phyloP scores from a whole-genome alignment of 2,113 vertebrate genomes.

The Seriola aureovittata region DNA sequence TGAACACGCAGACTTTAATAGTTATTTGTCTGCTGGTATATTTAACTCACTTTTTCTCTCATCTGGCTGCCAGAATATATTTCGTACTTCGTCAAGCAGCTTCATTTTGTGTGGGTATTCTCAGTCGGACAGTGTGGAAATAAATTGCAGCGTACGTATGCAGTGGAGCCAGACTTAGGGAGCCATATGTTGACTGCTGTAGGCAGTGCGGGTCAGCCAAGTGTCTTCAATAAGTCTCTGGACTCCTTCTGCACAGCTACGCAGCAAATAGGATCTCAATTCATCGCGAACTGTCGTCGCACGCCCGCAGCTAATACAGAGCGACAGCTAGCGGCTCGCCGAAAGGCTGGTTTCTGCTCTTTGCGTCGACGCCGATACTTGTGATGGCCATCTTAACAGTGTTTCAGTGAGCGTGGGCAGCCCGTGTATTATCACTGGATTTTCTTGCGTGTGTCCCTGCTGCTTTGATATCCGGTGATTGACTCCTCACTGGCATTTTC shows the following conservation, averaged over 20 bases:
- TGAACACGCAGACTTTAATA: slow-evolving; percentile 61
- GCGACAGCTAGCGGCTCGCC: slow-evolving; percentile 50
- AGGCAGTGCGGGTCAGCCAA: slow-evolving; percentile 61
- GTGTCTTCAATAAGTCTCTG: slow-evolving; percentile 54
- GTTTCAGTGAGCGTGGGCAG: slow-evolving; percentile 39
- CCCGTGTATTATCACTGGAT: slow-evolving; percentile 42
- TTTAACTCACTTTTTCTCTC: slow-evolving; percentile 67
- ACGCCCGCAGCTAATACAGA: slow-evolving; percentile 48
- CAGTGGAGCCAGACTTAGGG: slow-evolving; percentile 43
- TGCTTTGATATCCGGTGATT: slow-evolving; percentile 78
- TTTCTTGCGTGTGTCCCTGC: slow-evolving; percentile 39
- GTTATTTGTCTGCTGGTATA: slow-evolving; percentile 62
- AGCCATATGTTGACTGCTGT: slow-evolving; percentile 58
- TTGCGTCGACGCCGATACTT: slow-evolving; percentile 35
- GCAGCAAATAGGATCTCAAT: slow-evolving; percentile 42
- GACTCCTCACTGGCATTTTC: slow-evolving; percentile 76
- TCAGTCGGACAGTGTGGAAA: slow-evolving; percentile 54
- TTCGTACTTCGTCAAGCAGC: slow-evolving; percentile 55
- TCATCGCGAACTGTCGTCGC: slow-evolving; percentile 48
- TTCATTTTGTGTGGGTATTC: slow-evolving; percentile 73
- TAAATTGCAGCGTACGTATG: slow-evolving; percentile 42
- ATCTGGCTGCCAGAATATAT: slow-evolving; percentile 66
- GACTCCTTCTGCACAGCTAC: slow-evolving; percentile 20
- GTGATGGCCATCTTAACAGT: slow-evolving; percentile 47
- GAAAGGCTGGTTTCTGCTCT: slow-evolving; percentile 55